These are phyloP conservation scores for Onychomys torridus DNA, from an alignment of 2,797 vertebrate species.

Conservation along the genomic window DNA sequence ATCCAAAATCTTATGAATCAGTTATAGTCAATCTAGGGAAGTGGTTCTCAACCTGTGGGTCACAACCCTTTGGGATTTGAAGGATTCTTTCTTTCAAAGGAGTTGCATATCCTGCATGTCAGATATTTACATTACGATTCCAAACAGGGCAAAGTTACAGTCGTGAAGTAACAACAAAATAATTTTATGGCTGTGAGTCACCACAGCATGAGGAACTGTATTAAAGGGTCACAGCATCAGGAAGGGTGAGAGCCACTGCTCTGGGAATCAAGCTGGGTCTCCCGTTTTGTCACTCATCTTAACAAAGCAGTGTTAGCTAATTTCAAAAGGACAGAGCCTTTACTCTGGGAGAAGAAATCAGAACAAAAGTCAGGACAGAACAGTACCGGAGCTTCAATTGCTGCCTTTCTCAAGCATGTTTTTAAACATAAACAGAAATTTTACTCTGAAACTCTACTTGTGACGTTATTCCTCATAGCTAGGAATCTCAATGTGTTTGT, in stretches of 20 bases:
- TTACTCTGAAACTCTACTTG: not conserved
- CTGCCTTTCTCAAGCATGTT: not conserved
- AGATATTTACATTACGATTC: not conserved
- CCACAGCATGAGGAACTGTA: not conserved
- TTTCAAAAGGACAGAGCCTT: not conserved
- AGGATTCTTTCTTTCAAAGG: not conserved
- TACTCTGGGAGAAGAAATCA: constrained; percentile 8
- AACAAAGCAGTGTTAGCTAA: not conserved
- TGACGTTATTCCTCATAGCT: not conserved
- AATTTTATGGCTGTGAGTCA: too few species aligned
- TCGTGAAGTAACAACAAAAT: not conserved
- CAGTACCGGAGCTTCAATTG: not conserved
- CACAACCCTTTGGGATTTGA: not conserved
- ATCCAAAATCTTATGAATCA: not conserved
- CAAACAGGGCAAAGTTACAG: not conserved
- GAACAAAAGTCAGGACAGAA: not conserved
- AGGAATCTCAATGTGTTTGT: not conserved
- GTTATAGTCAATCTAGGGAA: not conserved
- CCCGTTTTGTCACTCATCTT: not conserved
- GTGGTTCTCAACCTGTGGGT: not conserved
- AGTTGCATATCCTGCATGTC: not conserved
- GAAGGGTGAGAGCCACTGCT: not conserved
- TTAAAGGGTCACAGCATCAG: not conserved
- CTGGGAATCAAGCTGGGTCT: not conserved
- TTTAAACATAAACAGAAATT: constrained; percentile 15